Conservation (phyloP, 2,888 invertebrate genomes). For the Mayetiola destructor region DNA sequence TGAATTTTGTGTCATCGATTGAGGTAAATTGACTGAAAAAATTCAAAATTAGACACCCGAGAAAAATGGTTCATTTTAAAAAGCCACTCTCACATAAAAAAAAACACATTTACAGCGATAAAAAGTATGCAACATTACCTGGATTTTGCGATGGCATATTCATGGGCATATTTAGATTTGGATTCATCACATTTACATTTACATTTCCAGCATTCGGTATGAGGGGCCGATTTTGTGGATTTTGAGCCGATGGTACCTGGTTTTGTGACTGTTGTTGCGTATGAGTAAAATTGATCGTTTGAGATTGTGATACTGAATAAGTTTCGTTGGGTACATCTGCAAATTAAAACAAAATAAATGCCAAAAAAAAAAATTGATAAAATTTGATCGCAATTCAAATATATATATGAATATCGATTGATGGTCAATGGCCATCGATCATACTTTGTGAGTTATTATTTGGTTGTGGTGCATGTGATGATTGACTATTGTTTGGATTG, state of each 20-base stretch:
- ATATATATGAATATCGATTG: background rate
- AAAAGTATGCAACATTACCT: background rate
- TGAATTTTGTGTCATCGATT: background rate
- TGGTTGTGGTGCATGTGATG: slow-evolving; percentile 27
- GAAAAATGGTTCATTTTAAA: no score
- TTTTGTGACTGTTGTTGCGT: slow-evolving; percentile 17
- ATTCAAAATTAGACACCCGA: no score
- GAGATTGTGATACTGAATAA: slow-evolving; percentile 68
- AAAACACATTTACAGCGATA: background rate
- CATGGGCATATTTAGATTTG: background rate
- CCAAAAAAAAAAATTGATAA: background rate
- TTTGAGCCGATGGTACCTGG: no score
- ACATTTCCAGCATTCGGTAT: no score
- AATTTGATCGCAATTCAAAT: background rate
- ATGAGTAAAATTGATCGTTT: slow-evolving; percentile 69
- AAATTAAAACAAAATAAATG: slow-evolving; percentile 12
- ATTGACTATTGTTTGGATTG: slow-evolving; percentile 24
- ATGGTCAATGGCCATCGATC: slow-evolving; percentile 9
- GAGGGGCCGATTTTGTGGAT: no score
- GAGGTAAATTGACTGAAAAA: slow-evolving; percentile 11
- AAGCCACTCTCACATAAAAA: background rate
- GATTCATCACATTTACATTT: no score
- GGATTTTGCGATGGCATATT: background rate
- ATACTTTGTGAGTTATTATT: slow-evolving; percentile 31
- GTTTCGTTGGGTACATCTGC: slow-evolving; percentile 33